A percentile compares a stretch with the other conserved stretches of the same genome.
phyloP scores from a whole-genome alignment of 2,113 vertebrate species.

The Tricholaema leucomelas region DNA sequence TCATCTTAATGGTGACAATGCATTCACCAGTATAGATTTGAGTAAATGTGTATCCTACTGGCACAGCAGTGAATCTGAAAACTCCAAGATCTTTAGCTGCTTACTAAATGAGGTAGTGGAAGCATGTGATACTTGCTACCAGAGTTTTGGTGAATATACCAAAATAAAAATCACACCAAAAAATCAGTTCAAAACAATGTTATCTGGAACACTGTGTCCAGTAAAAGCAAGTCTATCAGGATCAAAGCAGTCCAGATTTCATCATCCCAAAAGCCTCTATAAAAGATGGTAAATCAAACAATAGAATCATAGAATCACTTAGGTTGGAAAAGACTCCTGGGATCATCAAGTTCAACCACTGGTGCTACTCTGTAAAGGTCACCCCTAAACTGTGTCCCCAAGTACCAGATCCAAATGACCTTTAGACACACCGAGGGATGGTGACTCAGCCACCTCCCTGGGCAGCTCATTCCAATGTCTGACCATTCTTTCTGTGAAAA shows the following conservation, averaged over 20 bases:
- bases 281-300: constrained; percentile 10
- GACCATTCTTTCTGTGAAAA: too few species aligned
- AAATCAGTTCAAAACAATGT: not conserved
- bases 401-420: too few species aligned
- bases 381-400: too few species aligned
- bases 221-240: not conserved
- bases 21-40: not conserved
- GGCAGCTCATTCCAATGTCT: too few species aligned
- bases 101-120: not conserved
- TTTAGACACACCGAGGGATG: too few species aligned
- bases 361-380: too few species aligned
- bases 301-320: too few species aligned
- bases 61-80: not conserved
- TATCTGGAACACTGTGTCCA: not conserved
- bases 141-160: not conserved
- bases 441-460: too few species aligned
- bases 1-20: not conserved
- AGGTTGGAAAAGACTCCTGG: too few species aligned
- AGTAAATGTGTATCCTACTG: not conserved
- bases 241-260: not conserved
- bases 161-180: not conserved
- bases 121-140: not conserved
- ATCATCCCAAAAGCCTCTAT: not conserved
- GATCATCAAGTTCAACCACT: too few species aligned
- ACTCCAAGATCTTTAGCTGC: not conserved